Conservation (phyloP, 2,113 vertebrate genomes). For the Nibea albiflora region DNA sequence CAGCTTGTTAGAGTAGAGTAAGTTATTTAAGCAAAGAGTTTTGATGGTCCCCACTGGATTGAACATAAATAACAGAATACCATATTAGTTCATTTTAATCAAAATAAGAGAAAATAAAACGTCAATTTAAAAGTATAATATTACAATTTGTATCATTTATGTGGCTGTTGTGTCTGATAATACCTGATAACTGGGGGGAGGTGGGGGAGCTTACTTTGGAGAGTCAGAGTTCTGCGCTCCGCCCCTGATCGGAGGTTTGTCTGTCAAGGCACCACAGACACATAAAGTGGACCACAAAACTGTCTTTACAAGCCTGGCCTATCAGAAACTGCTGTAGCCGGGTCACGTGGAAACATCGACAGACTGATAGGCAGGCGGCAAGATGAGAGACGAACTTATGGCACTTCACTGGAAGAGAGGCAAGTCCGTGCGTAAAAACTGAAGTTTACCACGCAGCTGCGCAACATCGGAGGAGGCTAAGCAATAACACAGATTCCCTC, state of each 20-base stretch:
- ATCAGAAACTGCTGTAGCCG: slow-evolving; percentile 59
- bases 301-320: slow-evolving; percentile 63
- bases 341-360: slow-evolving; percentile 72
- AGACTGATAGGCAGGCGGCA: slow-evolving; percentile 78
- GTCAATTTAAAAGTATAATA: not conserved
- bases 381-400: slow-evolving; percentile 73
- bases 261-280: slow-evolving; percentile 34
- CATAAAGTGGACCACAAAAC: slow-evolving; percentile 21
- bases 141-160: too few relatives aligned
- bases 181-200: not conserved
- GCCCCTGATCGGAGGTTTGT: slow-evolving; percentile 33
- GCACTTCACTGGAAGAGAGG: slow-evolving; percentile 69
- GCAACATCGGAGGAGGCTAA: slow-evolving; percentile 21
- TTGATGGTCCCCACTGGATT: not conserved
- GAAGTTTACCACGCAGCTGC: slow-evolving; percentile 24
- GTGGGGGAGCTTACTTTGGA: not conserved
- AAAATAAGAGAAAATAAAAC: not conserved
- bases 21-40: not conserved
- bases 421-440: slow-evolving; percentile 62
- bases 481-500: slow-evolving; percentile 4
- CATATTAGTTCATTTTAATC: too few relatives aligned
- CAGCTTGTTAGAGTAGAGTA: not conserved
- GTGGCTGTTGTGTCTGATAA: not conserved
- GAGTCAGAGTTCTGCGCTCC: not conserved
- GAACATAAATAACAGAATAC: not conserved